These are phyloP conservation scores for Leptopilina myrica DNA, from an alignment of 2,888 invertebrate genomes.

Conservation along the genomic window DNA sequence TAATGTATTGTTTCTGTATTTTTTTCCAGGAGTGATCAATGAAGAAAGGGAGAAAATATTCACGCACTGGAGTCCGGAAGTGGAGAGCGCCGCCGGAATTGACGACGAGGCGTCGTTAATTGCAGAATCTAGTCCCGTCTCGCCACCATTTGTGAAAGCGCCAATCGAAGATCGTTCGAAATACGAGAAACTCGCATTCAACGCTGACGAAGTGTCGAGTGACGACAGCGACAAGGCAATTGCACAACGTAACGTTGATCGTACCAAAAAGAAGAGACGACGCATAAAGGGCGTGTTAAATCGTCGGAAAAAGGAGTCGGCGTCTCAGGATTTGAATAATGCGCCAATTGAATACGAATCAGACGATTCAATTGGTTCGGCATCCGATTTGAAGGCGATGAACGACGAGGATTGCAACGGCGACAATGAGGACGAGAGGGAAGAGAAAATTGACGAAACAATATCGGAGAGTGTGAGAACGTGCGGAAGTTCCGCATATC, in stretches of 20 bases:
- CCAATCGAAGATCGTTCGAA: slow-evolving; percentile 86
- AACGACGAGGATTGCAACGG: slow-evolving; percentile 74
- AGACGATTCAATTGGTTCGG: slow-evolving; percentile 85
- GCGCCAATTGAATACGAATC: slow-evolving; percentile 77
- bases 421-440: slow-evolving; percentile 72
- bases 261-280: slow-evolving; percentile 74
- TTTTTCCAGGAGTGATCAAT: slow-evolving; percentile 65
- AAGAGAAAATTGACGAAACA: slow-evolving; percentile 77
- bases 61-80: slow-evolving; percentile 67
- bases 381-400: slow-evolving; percentile 82
- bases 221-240: slow-evolving; percentile 77
- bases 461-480: slow-evolving; percentile 82
- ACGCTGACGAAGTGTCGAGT: slow-evolving; percentile 79
- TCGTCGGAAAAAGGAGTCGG: slow-evolving; percentile 60
- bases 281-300: slow-evolving; percentile 66
- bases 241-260: slow-evolving; percentile 68
- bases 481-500: slow-evolving; percentile 84
- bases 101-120: slow-evolving; percentile 77
- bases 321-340: slow-evolving; percentile 52
- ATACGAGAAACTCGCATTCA: slow-evolving; percentile 85
- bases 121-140: slow-evolving; percentile 71
- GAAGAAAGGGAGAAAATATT: slow-evolving; percentile 60
- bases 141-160: slow-evolving; percentile 80
- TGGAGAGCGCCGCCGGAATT: slow-evolving; percentile 59
- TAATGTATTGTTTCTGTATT: slow-evolving; percentile 16